Base-by-base conservation (phyloP, 1,140 invertebrate genomes). In the Trichonephila clavipes region DNA sequence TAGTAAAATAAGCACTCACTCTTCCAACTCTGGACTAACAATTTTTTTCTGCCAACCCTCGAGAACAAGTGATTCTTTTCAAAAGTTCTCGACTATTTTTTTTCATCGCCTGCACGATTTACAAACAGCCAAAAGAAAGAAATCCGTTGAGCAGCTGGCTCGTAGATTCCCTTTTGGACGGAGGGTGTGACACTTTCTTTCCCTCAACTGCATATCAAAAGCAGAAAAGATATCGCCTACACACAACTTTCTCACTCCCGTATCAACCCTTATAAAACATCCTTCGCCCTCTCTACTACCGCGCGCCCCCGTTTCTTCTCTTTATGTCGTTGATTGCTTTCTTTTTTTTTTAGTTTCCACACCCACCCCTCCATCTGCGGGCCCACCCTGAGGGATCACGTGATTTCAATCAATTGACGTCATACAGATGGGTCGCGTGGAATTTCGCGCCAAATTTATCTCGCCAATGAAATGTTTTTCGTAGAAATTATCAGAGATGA, bases 321-420 rank as follows among this genome's bases (percentile, higher is more conserved):
- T 77, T 77, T 77, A 77, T 77, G 16, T 77, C 72, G 72, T 77
- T 77, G 24, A 77, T 77, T 77, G 72, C 40, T 77, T 77, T 14
- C 72, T 77, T 77, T 77, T 40, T 40, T 40, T 40, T 77, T 77
- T 77, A 77, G 16, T 34, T 18, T 40, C 72, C 72, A 77, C 72
- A 77, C 72, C 72, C 72, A 77, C 72, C 72, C 69, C 72, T 77
- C 72, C 72, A 77, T 77, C 72, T 77, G 72, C 72, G 72, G 72
- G 72, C 72, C 72, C 72, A 77, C 72, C 72, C 72, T 77, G 28
- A 77, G 72, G 62, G 14, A 77, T 77, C 72, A 77, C 72, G 34
- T 77, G 72, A 77, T 77, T 77, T 77, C 72, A 77, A 77, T 77
- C 72, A 77, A 77, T 77, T 77, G 72, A 77, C 72, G 72, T 77